Percentiles rank a stretch among this genome's conserved stretches.
These are phyloP conservation scores for Lutjanus campechanus DNA, from an alignment of 2,797 vertebrate genomes.

Conservation along the genomic window DNA sequence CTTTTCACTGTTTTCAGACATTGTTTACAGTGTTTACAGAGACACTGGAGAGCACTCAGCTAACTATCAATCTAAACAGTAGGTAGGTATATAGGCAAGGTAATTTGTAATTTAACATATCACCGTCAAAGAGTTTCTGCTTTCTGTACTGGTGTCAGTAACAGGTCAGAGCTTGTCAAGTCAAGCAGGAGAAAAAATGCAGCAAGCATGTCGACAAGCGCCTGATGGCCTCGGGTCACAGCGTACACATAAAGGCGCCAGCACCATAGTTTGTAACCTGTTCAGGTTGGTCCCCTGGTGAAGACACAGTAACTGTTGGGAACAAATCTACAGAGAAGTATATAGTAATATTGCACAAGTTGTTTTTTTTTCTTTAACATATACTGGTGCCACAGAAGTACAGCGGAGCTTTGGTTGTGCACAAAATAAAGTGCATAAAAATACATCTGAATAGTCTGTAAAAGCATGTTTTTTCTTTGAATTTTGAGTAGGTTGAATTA, in stretches of 20 bases:
- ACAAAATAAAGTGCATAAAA: not conserved
- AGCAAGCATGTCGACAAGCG: slow-evolving; percentile 36
- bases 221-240: slow-evolving; percentile 33
- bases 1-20: not conserved
- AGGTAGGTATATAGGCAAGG: rapidly evolving
- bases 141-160: slow-evolving; percentile 35
- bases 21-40: not conserved
- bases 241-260: not conserved
- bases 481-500: not conserved
- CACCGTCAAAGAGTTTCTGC: slow-evolving; percentile 26
- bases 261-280: slow-evolving; percentile 38
- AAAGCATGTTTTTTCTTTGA: not conserved
- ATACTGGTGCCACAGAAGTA: not conserved
- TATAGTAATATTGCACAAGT: not conserved
- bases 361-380: not conserved
- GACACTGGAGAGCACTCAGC: not conserved
- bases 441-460: not conserved
- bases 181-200: slow-evolving; percentile 65
- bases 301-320: not conserved
- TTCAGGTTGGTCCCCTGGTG: slow-evolving; percentile 10
- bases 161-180: slow-evolving; percentile 74
- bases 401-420: not conserved
- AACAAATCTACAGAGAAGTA: not conserved
- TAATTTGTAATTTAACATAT: slow-evolving; percentile 7
- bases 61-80: not conserved